Evolutionary conservation across 2,797 vertebrate genomes (phyloP).

Genomic region (Trichosurus vulpecula): DNA sequence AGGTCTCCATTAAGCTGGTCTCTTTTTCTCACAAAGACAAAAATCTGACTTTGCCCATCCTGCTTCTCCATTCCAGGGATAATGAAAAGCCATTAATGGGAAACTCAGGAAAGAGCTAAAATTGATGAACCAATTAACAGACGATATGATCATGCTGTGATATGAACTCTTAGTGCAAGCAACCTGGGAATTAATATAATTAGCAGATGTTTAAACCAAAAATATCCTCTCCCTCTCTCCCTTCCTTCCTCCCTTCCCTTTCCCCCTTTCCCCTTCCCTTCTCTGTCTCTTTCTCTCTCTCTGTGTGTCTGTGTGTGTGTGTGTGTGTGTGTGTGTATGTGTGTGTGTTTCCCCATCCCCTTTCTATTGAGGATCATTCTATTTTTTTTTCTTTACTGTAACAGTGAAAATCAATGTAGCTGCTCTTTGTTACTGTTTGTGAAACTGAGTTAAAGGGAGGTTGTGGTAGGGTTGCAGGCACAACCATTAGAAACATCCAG

Average conservation of each 20-base stretch:
- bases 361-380: constrained; percentile 73
- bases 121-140: too few species aligned
- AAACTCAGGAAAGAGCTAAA: constrained; percentile 10
- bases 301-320: too few species aligned
- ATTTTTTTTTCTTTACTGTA: constrained; percentile 74
- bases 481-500: constrained; percentile 57
- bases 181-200: constrained; percentile 35
- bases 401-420: constrained; percentile 60
- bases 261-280: constrained; percentile 46
- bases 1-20: background rate
- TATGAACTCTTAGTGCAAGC: background rate
- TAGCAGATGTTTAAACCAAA: constrained; percentile 76
- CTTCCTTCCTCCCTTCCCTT: constrained; percentile 4
- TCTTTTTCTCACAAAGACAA: background rate
- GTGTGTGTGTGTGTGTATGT: too few species aligned
- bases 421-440: constrained; percentile 71
- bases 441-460: constrained; percentile 78
- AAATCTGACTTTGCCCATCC: constrained; percentile 37
- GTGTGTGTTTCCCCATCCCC: background rate
- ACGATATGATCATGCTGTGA: constrained; percentile 2
- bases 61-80: constrained; percentile 39
- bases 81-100: constrained; percentile 50
- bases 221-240: background rate
- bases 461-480: constrained; percentile 72
- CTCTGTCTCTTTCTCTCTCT: too few species aligned